These are phyloP conservation scores for Ibidorhyncha struthersii DNA, from an alignment of 2,113 vertebrate genomes.

Conservation along the genomic window DNA sequence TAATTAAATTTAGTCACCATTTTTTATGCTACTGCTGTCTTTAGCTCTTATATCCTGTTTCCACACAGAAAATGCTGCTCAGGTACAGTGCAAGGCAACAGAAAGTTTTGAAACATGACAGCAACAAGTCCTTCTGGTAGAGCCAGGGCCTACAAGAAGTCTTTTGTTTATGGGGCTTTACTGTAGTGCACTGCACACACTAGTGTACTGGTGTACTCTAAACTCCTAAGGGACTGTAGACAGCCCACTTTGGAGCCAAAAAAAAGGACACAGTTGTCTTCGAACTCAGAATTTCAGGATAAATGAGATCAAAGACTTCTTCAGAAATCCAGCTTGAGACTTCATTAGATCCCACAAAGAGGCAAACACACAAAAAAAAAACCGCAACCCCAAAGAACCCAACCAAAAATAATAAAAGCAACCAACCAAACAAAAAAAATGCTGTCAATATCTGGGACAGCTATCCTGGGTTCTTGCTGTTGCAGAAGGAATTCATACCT, in stretches of 20 bases:
- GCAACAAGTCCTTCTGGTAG: neutral
- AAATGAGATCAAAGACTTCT: neutral
- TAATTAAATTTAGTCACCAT: neutral
- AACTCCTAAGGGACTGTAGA: neutral
- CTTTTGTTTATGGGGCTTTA: neutral
- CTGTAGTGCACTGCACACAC: neutral
- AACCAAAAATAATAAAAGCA: neutral
- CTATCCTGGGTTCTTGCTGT: neutral
- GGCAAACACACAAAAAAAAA: neutral
- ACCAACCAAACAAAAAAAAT: neutral
- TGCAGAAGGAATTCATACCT: neutral
- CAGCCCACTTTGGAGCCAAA: neutral
- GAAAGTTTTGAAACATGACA: neutral
- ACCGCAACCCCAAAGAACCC: neutral
- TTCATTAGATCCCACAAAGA: neutral
- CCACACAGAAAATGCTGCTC: neutral
- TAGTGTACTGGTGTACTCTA: too few relatives aligned
- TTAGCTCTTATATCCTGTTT: neutral
- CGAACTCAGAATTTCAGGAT: neutral
- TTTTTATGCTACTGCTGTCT: neutral
- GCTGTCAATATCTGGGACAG: neutral
- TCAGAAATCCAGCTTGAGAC: neutral
- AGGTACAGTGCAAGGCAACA: neutral
- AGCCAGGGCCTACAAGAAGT: neutral
- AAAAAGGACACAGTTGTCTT: neutral